These are phyloP conservation scores for Trilocha varians DNA, from an alignment of 2,888 invertebrate species.

Conservation along the genomic window DNA sequence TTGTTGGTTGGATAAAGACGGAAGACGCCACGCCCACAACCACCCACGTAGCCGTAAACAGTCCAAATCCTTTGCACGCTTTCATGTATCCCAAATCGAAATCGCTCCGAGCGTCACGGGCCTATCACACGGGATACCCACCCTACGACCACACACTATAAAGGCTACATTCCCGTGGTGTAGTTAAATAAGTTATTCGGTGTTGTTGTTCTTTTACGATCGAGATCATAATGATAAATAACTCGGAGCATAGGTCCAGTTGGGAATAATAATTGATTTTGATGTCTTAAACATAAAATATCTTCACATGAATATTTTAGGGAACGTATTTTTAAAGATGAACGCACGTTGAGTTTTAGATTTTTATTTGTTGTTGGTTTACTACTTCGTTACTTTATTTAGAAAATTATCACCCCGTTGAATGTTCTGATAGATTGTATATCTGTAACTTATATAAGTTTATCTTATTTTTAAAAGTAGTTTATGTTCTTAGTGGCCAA, in stretches of 20 bases:
- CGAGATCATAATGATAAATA: conserved; percentile 70
- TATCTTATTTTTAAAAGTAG: too few species aligned
- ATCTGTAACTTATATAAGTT: too few species aligned
- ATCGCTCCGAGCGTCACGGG: conserved; percentile 57
- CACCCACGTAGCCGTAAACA: conserved; percentile 73
- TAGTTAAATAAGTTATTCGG: conserved; percentile 63
- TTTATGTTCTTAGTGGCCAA: too few species aligned
- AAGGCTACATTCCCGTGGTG: conserved; percentile 37
- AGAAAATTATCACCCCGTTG: too few species aligned
- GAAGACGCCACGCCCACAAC: conserved; percentile 64
- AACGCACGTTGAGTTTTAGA: not conserved
- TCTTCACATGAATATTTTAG: conserved; percentile 36
- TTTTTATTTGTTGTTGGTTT: not conserved
- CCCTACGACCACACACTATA: conserved; percentile 28
- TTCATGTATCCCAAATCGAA: conserved; percentile 72
- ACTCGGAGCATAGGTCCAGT: conserved; percentile 62
- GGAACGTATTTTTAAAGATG: conserved; percentile 19
- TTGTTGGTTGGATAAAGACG: conserved; percentile 31
- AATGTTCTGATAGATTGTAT: too few species aligned
- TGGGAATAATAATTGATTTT: conserved; percentile 68
- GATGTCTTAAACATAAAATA: conserved; percentile 68
- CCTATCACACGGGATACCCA: conserved; percentile 30
- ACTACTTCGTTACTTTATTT: not conserved
- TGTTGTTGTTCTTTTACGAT: conserved; percentile 63
- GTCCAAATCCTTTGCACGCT: conserved; percentile 72